Percentiles rank a stretch among this genome's conserved stretches.
These are phyloP conservation scores for Drosophila neutralis DNA, from an alignment of 2,888 invertebrate species.

Conservation along the genomic window DNA sequence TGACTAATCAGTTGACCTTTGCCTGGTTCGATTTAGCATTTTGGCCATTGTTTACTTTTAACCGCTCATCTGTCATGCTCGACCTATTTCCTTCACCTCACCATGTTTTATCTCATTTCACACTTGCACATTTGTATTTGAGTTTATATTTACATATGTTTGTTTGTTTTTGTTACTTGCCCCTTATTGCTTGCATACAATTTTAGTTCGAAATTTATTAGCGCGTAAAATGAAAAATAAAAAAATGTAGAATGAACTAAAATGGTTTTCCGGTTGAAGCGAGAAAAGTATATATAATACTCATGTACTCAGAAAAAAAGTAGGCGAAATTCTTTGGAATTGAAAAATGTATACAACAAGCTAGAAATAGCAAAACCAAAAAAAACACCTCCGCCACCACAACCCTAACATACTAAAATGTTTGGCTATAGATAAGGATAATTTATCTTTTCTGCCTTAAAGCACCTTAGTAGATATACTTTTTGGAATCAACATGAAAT, in stretches of 20 bases:
- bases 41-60: conserved; percentile 47
- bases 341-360: background rate
- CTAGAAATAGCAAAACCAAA: background rate
- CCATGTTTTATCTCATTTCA: conserved; percentile 61
- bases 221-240: conserved; percentile 21
- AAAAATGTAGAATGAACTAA: conserved; percentile 2
- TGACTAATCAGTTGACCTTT: conserved; percentile 46
- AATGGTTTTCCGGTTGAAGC: conserved; percentile 33
- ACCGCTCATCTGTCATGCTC: conserved; percentile 16
- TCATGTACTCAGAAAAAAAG: background rate
- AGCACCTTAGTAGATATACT: background rate
- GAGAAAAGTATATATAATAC: background rate
- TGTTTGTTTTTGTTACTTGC: conserved; percentile 30
- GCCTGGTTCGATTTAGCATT: conserved; percentile 44
- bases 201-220: conserved; percentile 39
- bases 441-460: background rate
- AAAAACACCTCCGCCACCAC: too few relatives aligned
- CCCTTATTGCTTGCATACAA: conserved; percentile 35
- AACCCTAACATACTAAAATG: background rate
- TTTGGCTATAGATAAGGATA: background rate
- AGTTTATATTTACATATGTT: conserved; percentile 37
- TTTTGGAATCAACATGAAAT: background rate
- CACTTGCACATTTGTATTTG: conserved; percentile 48
- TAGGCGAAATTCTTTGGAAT: background rate
- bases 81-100: conserved; percentile 27